Conservation (phyloP, 2,113 vertebrate genomes). For the Microtus richardsoni region DNA sequence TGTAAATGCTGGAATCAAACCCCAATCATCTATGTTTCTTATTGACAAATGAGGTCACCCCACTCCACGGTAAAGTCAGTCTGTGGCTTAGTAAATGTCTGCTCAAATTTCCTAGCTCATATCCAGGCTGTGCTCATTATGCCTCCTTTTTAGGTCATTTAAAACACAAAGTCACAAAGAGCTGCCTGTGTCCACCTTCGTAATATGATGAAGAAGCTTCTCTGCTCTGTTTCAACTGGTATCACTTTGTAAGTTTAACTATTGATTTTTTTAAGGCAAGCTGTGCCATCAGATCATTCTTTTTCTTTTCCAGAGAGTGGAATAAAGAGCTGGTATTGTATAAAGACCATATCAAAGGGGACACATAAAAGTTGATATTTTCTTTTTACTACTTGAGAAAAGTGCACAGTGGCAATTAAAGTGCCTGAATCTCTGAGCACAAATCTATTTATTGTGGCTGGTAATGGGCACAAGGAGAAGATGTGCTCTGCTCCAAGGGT, state of each 20-base stretch:
- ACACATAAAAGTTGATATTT: conserved; percentile 82
- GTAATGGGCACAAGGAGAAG: conserved; percentile 71
- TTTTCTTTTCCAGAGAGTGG: conserved; percentile 65
- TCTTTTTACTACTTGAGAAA: conserved; percentile 80
- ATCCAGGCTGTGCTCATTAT: neutral
- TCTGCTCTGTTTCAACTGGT: conserved; percentile 38
- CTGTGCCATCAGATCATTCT: conserved; percentile 51
- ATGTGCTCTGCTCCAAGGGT: conserved; percentile 60
- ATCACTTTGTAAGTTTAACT: conserved; percentile 61
- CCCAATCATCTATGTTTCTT: neutral
- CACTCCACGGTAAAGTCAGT: neutral
- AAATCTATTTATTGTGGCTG: conserved; percentile 73
- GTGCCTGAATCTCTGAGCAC: conserved; percentile 51
- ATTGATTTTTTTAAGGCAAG: conserved; percentile 80
- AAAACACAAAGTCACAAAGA: conserved; percentile 27
- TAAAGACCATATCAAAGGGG: conserved; percentile 74
- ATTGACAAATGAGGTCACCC: neutral
- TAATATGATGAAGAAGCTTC: conserved; percentile 25
- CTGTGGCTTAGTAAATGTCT: neutral
- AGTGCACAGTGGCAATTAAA: conserved; percentile 71
- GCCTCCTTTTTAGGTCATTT: conserved; percentile 5
- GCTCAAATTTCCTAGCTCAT: neutral
- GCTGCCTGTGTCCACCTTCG: neutral
- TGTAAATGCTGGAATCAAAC: neutral
- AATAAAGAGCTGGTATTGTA: conserved; percentile 56